Base-by-base conservation (phyloP, 1,140 invertebrate genomes). In the Eubasilissa regina region DNA sequence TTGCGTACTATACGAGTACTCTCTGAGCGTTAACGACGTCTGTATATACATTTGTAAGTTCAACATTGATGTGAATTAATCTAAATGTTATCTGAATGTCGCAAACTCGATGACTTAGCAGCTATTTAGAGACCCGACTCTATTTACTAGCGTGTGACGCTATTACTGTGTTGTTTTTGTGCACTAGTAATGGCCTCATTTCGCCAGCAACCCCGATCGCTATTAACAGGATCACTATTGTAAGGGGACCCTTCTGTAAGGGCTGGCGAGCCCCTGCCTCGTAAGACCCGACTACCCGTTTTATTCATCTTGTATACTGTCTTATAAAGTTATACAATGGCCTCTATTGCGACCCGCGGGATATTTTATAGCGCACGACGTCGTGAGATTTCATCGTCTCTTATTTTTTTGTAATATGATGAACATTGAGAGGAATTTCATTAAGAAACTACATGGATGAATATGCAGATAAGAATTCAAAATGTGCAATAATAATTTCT, bases 271-370 rank as follows among this genome's bases (percentile, higher is more conserved):
- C 13, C 13, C 62, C 13, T 47, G 43, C 43, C 17, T 68, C 44
- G 17, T 45, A 68, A 47, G 64, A 68, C 45, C 64, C 64, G 17
- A 68, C 64, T 68, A 68, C 47, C 44, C 44, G 44, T 48, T 68
- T 11, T 68, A 48, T 68, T 68, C 21, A 35, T 17, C 64, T 12
- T 17, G 9, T 68, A 47, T 66, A 66, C 45, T 66, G 62, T 43
- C 62, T 44, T 66, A 66, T 66, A 68, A 68, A 68, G 64, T 68
- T 68, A 68, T 47, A 48, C 12, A 45, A 47, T 66, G 62, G 13
- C 58, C 43, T 35, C 43, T 19, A 47, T 45, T 35, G 19, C 17
- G 44, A 44, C 64, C 64, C 15, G 43, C 64, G 64, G 64, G 60
- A 44, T 68, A 68, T 48, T 68, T 68, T 68, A 68, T 68, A 21